These are phyloP conservation scores for Bolborhynchus lineola DNA, from an alignment of 2,113 vertebrate species.

Conservation along the genomic window DNA sequence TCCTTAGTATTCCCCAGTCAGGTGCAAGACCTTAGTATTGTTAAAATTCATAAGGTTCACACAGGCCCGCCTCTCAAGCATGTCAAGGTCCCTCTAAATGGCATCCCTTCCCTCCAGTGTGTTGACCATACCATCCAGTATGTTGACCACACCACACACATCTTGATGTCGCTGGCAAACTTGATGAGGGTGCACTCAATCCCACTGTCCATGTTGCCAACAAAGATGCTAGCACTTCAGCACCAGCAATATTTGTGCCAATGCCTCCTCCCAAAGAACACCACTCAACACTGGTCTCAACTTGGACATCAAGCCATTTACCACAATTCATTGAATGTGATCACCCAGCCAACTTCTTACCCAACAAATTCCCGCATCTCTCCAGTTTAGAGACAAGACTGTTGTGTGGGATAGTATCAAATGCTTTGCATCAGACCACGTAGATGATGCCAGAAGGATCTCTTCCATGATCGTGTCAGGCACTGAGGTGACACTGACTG, in stretches of 20 bases:
- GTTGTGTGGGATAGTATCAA: background rate
- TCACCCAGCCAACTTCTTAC: background rate
- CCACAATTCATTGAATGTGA: background rate
- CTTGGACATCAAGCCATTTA: fast-evolving
- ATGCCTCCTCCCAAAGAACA: background rate
- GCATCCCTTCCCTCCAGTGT: background rate
- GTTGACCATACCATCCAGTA: background rate
- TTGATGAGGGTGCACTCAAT: background rate
- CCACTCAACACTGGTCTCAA: background rate
- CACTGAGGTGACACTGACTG: background rate
- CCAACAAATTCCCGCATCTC: background rate
- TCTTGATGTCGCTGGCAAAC: background rate
- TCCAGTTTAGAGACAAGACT: background rate
- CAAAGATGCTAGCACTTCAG: background rate
- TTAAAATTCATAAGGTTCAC: background rate
- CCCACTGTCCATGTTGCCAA: too few relatives aligned
- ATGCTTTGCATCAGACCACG: background rate
- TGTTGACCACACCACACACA: too few relatives aligned
- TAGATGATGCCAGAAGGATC: background rate
- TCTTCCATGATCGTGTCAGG: background rate
- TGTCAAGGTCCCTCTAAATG: background rate
- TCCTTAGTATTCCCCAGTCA: background rate
- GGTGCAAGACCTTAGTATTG: background rate
- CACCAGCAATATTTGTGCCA: background rate
- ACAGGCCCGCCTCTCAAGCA: background rate